Base-by-base conservation (phyloP, 2,113 vertebrate species). In the Scomber scombrus region DNA sequence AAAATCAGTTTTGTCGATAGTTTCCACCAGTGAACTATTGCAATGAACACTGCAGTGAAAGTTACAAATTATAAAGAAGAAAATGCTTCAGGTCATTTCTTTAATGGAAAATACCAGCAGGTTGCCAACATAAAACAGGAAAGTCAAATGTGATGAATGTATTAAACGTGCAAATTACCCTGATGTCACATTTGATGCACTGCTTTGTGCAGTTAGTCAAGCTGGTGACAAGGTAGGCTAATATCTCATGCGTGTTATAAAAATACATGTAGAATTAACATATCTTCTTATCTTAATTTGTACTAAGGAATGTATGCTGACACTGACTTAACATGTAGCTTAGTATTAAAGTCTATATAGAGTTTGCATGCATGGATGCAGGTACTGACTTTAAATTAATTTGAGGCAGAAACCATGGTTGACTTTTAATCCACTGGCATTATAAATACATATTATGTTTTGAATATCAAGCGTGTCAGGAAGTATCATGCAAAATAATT, bases 381-480 rank as follows among this genome's bases (percentile, higher is more conserved):
- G 16, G 49, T 13, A 43, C 13, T 40, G 26, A 52, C 46, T 64
- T 43, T 46, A 47, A 66, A 73, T 78, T 73, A n/a, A 81, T 70
- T 56, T 71, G 54, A 71, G 16, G 71, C 68, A 68, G 19, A 60
- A 58, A 67, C 47, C 13, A 5, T 6, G 14, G 62, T 34, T 46
- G 52, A 64, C 58, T 78, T 57, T 71, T 55, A 65, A 88, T 82
- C 71, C 58, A 19, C 40, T 29, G 11, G 18, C 43, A 66, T 68
- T 58, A 50, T 65, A 21, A 73, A 62, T 5, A 0, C 61, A 55
- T 51, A 47, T 74, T 81, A 80, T 77, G 71, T 84, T 84, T 63
- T 79, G 50, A 81, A 80, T 73, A 67, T 78, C 45, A 82, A 70
- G 78, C 77, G 40, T 68, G 68, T 71, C 82, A 68, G 54, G 34